phyloP scores from a whole-genome alignment of 2,888 invertebrate species.

The Phoronis australis region DNA sequence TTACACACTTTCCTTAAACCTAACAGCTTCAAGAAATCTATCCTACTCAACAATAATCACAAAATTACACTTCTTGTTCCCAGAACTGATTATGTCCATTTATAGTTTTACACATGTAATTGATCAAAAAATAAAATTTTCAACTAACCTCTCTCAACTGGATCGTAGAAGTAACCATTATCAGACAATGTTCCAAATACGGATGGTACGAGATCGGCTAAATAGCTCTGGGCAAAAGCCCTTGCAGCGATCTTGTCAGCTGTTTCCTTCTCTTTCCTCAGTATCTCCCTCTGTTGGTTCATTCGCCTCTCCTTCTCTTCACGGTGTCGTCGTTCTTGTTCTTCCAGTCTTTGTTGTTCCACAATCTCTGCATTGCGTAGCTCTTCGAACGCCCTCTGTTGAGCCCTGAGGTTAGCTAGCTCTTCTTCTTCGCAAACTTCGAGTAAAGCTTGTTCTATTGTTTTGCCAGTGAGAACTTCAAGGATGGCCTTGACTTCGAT shows the following conservation, averaged over 20 bases:
- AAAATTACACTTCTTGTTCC: too few relatives aligned
- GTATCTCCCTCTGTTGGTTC: conserved; percentile 65
- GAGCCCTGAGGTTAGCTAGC: conserved; percentile 71
- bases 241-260: conserved; percentile 77
- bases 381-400: conserved; percentile 69
- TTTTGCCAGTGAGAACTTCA: conserved; percentile 82
- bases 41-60: too few relatives aligned
- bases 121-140: too few relatives aligned
- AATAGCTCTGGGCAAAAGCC: conserved; percentile 77
- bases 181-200: conserved; percentile 75
- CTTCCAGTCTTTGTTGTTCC: conserved; percentile 74
- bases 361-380: conserved; percentile 75
- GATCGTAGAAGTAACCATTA: conserved; percentile 63
- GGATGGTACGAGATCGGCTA: conserved; percentile 78
- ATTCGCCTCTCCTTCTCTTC: conserved; percentile 62
- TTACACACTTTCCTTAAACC: too few relatives aligned
- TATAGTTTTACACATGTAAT: too few relatives aligned
- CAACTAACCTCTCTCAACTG: conserved; percentile 59
- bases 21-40: too few relatives aligned
- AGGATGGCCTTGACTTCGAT: conserved; percentile 83
- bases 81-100: too few relatives aligned
- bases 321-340: conserved; percentile 62
- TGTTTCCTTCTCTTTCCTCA: conserved; percentile 65
- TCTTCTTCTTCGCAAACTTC: conserved; percentile 93
- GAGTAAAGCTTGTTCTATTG: conserved; percentile 79